Conservation (phyloP, 2,888 invertebrate species). For the Drosophila crucigera region DNA sequence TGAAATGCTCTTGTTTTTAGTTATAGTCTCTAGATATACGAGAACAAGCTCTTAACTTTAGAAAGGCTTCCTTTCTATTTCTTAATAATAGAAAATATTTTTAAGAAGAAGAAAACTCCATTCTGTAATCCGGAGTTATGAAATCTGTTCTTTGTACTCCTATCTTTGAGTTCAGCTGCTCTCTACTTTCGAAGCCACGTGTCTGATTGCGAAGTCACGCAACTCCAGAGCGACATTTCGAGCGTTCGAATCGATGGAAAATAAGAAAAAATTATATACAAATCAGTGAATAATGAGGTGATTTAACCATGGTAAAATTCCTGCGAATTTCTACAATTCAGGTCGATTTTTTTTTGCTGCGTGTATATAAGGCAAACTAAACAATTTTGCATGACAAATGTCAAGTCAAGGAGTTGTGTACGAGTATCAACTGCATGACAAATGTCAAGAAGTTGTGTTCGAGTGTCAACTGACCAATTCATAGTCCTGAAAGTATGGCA, state of each 20-base stretch:
- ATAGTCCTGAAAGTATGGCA: slow-evolving; percentile 88
- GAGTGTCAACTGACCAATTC: slow-evolving; percentile 76
- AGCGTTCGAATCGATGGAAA: not conserved
- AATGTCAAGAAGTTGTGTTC: not conserved
- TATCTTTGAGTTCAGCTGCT: not conserved
- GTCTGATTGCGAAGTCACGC: not conserved
- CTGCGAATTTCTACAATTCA: not conserved
- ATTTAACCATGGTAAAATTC: too few species aligned
- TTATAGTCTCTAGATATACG: not conserved
- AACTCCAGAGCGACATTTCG: not conserved
- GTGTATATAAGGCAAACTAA: not conserved
- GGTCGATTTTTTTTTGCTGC: not conserved
- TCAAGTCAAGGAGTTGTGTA: not conserved
- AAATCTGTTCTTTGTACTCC: not conserved
- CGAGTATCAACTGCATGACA: slow-evolving; percentile 9
- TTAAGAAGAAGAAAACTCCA: not conserved
- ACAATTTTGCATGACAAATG: slow-evolving; percentile 3
- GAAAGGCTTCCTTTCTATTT: not conserved
- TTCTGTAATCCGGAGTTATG: not conserved
- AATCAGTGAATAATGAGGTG: not conserved
- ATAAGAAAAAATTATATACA: not conserved
- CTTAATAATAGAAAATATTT: not conserved
- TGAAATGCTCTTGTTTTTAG: not conserved
- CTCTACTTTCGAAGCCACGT: not conserved
- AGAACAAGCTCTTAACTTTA: not conserved